These are phyloP conservation scores for Harpagifer antarcticus DNA, from an alignment of 2,797 vertebrate species.

Conservation along the genomic window DNA sequence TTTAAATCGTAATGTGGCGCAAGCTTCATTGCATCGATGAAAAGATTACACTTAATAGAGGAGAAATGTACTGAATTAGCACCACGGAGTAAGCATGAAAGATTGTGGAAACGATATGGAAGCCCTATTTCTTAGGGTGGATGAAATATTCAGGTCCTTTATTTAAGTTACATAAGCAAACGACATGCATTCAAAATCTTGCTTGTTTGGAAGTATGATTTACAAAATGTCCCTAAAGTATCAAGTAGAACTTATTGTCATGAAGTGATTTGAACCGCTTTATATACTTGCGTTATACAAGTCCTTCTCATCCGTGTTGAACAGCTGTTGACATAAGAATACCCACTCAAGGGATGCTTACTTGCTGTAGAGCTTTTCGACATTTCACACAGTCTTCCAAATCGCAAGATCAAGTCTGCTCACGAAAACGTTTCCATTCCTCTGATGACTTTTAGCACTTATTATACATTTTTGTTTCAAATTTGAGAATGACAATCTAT, in stretches of 20 bases:
- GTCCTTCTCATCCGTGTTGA: background rate
- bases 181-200: background rate
- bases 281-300: background rate
- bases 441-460: background rate
- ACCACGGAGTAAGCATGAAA: constrained; percentile 4
- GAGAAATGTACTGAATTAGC: constrained; percentile 43
- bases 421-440: background rate
- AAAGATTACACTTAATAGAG: constrained; percentile 46
- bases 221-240: background rate
- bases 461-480: background rate
- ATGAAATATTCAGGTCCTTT: background rate
- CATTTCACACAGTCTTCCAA: background rate
- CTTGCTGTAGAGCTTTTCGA: background rate
- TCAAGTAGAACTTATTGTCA: background rate
- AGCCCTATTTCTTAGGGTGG: background rate
- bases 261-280: background rate
- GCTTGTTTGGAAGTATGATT: background rate
- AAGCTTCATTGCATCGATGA: constrained; percentile 49
- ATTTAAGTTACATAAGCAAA: background rate
- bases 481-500: background rate
- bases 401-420: background rate
- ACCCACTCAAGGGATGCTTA: background rate
- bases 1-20: constrained; percentile 45
- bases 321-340: background rate
- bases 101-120: background rate